Evolutionary conservation across 2,888 invertebrate species (phyloP).

Genomic region (Aleiodes leptofemur): DNA sequence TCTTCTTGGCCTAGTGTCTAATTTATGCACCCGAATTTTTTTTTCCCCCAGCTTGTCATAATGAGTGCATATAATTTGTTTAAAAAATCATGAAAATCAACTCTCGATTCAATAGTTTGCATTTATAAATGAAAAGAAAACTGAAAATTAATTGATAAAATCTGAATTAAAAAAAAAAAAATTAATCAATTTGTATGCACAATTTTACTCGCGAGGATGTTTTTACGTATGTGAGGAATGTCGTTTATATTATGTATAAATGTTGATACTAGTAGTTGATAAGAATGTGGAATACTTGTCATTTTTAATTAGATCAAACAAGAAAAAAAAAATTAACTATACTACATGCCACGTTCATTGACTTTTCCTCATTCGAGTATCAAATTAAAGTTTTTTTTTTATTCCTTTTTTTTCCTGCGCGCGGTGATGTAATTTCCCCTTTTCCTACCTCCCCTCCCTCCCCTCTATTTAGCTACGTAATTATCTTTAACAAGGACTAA

Average conservation of each 20-base stretch:
- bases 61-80: not conserved
- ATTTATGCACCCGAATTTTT: not conserved
- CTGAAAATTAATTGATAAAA: not conserved
- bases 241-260: constrained; percentile 73
- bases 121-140: not conserved
- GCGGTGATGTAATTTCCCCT: constrained; percentile 42
- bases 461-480: constrained; percentile 6
- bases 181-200: constrained; percentile 52
- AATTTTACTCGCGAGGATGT: constrained; percentile 55
- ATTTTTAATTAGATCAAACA: constrained; percentile 59
- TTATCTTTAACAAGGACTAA: constrained; percentile 26
- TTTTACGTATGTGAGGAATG: constrained; percentile 59
- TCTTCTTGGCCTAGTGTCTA: constrained; percentile 28
- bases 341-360: constrained; percentile 34
- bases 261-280: constrained; percentile 72
- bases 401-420: constrained; percentile 1
- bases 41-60: not conserved
- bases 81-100: too few relatives aligned
- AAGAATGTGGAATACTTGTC: constrained; percentile 71
- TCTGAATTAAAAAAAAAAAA: not conserved
- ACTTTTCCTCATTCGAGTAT: constrained; percentile 25
- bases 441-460: constrained; percentile 3
- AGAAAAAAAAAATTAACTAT: constrained; percentile 21
- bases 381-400: constrained; percentile 5
- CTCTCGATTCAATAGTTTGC: not conserved